These are phyloP conservation scores for Eptatretus burgeri DNA, from an alignment of 2,113 vertebrate species.

Conservation along the genomic window DNA sequence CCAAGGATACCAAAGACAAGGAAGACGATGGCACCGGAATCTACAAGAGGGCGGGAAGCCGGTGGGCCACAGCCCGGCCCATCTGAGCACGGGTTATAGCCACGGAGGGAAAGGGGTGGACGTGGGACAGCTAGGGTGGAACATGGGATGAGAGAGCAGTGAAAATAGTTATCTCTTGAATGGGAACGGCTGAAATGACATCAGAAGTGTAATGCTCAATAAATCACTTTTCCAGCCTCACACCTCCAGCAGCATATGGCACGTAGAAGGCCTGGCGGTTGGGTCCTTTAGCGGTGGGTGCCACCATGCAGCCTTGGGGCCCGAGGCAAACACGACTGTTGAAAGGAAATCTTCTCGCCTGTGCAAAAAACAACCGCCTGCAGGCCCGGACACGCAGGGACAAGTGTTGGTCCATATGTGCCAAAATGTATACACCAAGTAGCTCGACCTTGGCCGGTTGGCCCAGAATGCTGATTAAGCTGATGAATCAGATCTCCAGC, in stretches of 20 bases:
- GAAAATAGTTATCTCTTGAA: too few species aligned
- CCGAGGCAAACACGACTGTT: slow-evolving; percentile 43
- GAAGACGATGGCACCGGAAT: slow-evolving; percentile 91
- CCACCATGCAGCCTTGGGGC: slow-evolving; percentile 44
- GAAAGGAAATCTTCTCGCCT: slow-evolving; percentile 44
- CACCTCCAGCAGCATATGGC: slow-evolving; percentile 15
- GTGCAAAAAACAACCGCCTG: slow-evolving; percentile 63
- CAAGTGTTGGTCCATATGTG: too few species aligned
- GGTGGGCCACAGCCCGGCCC: slow-evolving; percentile 34
- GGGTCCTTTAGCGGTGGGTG: slow-evolving; percentile 39
- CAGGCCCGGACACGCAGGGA: slow-evolving; percentile 4
- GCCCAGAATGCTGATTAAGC: too few species aligned
- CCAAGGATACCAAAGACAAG: slow-evolving; percentile 74
- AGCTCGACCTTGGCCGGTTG: too few species aligned
- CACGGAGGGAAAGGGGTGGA: slow-evolving; percentile 11
- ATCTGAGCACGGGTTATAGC: slow-evolving; percentile 58
- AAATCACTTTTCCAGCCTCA: background rate
- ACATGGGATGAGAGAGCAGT: too few species aligned
- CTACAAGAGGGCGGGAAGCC: slow-evolving; percentile 56
- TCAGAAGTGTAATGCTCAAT: too few species aligned
- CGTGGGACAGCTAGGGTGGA: too few species aligned
- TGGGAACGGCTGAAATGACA: too few species aligned
- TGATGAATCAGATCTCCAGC: too few species aligned
- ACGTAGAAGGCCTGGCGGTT: slow-evolving; percentile 50
- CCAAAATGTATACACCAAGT: too few species aligned